Percentiles rank a stretch among this genome's conserved stretches.
Evolutionary conservation across 2,113 vertebrate genomes (phyloP).

Genomic region (Oostethus manadensis): DNA sequence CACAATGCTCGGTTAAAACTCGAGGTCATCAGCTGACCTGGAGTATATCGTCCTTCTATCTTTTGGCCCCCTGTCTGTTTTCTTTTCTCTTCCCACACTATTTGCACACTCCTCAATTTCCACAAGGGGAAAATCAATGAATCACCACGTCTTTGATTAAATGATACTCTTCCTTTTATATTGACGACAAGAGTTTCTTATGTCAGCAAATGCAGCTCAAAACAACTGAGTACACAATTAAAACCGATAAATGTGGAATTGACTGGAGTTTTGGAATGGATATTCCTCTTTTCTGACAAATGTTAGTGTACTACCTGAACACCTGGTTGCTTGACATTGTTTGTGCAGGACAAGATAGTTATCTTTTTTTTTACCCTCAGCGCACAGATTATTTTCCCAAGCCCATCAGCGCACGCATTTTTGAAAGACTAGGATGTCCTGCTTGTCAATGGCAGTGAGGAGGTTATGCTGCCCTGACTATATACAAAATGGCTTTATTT

Average conservation of each 20-base stretch:
- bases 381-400: too few relatives aligned
- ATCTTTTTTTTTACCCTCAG: too few relatives aligned
- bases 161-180: conserved; percentile 32
- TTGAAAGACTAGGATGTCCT: too few relatives aligned
- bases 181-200: conserved; percentile 38
- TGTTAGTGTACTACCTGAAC: conserved; percentile 25
- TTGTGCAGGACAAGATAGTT: too few relatives aligned
- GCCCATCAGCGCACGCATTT: too few relatives aligned
- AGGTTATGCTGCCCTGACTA: too few relatives aligned
- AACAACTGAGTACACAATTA: conserved; percentile 39
- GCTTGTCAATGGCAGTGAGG: too few relatives aligned
- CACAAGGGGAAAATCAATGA: conserved; percentile 49
- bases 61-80: neutral
- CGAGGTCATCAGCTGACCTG: too few relatives aligned
- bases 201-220: conserved; percentile 27
- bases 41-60: neutral
- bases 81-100: conserved; percentile 1
- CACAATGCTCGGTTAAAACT: too few relatives aligned
- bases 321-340: conserved; percentile 7
- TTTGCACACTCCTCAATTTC: conserved; percentile 36
- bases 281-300: conserved; percentile 12
- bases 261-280: conserved; percentile 22
- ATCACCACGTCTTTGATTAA: conserved; percentile 48
- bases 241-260: conserved; percentile 20
- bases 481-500: too few relatives aligned